Evolutionary conservation across 2,113 vertebrate species (phyloP).

Genomic region (Zosterops pallidus): DNA sequence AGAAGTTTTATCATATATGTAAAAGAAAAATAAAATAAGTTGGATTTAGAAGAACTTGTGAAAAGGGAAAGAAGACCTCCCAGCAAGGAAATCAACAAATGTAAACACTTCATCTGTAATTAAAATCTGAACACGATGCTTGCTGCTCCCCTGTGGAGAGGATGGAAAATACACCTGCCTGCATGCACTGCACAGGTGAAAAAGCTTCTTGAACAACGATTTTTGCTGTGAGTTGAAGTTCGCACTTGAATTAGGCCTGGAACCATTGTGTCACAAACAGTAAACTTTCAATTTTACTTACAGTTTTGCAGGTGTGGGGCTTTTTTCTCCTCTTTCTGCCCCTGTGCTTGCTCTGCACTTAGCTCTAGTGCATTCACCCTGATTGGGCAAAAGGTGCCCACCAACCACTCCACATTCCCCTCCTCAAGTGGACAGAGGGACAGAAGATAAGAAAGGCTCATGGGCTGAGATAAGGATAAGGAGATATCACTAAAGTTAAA

Average conservation of each 20-base stretch:
- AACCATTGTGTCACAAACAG: neutral
- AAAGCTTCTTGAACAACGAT: neutral
- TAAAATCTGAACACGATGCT: neutral
- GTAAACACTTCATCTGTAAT: neutral
- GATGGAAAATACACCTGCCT: neutral
- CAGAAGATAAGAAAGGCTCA: neutral
- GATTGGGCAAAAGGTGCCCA: neutral
- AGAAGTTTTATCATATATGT: neutral
- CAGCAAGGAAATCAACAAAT: neutral
- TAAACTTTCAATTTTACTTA: neutral
- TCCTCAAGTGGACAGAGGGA: neutral
- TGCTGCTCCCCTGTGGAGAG: neutral
- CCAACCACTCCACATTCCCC: neutral
- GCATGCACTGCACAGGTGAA: neutral
- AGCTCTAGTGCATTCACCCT: neutral
- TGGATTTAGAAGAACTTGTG: neutral
- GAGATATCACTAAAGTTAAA: neutral
- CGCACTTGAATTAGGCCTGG: neutral
- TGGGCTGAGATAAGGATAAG: neutral
- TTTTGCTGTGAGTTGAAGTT: neutral
- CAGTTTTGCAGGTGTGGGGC: neutral
- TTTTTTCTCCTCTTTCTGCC: neutral
- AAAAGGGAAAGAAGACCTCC: neutral
- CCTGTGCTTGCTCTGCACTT: neutral
- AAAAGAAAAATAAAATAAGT: neutral